Conservation (phyloP, 2,797 vertebrate genomes). For the Meriones psammophilus region DNA sequence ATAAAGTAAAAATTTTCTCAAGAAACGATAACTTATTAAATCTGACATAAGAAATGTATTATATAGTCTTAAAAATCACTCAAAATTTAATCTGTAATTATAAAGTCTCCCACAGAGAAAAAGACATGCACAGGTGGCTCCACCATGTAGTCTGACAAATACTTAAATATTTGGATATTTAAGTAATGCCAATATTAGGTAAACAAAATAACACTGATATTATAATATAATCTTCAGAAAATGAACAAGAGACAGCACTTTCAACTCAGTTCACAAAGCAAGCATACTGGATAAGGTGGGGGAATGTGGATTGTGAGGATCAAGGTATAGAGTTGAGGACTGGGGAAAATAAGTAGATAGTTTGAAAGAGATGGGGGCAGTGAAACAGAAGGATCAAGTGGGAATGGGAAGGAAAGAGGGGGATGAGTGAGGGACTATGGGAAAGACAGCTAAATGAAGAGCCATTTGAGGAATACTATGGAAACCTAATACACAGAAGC, state of each 20-base stretch:
- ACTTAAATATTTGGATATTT: slow-evolving; percentile 37
- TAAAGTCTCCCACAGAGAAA: slow-evolving; percentile 34
- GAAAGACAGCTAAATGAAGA: background rate
- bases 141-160: slow-evolving; percentile 8
- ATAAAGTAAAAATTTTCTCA: slow-evolving; percentile 8
- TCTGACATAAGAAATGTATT: slow-evolving; percentile 27
- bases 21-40: slow-evolving; percentile 50
- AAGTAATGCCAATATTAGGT: background rate
- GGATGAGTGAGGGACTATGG: background rate
- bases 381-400: background rate
- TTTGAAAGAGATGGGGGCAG: background rate
- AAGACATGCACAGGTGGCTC: background rate
- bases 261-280: background rate
- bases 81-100: slow-evolving; percentile 45
- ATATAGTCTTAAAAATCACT: slow-evolving; percentile 7
- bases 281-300: background rate
- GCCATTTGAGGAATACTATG: background rate
- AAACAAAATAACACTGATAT: slow-evolving; percentile 25
- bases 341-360: background rate
- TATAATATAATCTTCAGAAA: slow-evolving; percentile 19
- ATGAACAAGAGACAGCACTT: background rate
- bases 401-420: background rate
- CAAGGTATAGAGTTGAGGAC: background rate
- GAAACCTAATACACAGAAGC: background rate
- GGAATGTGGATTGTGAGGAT: background rate